A percentile compares a stretch with the other conserved stretches of the same genome.
Conservation (phyloP, 2,797 vertebrate species). For the Rallus crepitans region DNA sequence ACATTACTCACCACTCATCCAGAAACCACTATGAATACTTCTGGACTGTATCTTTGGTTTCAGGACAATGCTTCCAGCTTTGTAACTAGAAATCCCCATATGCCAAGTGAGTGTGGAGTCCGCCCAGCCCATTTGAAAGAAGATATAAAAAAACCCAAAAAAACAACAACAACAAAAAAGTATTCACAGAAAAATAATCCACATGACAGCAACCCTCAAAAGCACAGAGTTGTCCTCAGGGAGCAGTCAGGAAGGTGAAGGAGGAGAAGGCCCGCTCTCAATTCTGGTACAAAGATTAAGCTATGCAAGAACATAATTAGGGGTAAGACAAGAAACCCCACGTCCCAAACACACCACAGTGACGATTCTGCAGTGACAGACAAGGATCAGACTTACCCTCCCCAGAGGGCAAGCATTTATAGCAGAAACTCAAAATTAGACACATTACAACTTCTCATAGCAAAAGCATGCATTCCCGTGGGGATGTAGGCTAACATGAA, state of each 20-base stretch:
- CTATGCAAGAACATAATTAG: not conserved
- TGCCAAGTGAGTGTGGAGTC: not conserved
- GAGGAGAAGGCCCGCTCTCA: not conserved
- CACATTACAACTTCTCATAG: conserved; percentile 69
- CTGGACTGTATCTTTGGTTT: not conserved
- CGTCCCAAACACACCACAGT: not conserved
- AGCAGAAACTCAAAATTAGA: conserved; percentile 74
- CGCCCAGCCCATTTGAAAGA: not conserved
- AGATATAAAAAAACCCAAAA: not conserved
- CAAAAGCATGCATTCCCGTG: conserved; percentile 64
- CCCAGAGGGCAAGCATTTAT: conserved; percentile 47
- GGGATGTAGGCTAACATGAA: conserved; percentile 61
- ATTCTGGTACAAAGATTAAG: conserved; percentile 23
- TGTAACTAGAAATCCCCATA: not conserved
- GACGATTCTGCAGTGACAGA: not conserved
- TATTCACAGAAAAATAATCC: not conserved
- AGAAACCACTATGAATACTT: not conserved
- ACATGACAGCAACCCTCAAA: not conserved
- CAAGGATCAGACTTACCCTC: not conserved
- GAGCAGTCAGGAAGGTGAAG: not conserved
- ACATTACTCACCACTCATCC: not conserved
- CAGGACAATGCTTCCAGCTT: not conserved
- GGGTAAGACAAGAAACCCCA: conserved; percentile 21
- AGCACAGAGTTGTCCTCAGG: not conserved
- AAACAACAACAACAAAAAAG: too few species aligned